Evolutionary conservation across 2,888 invertebrate species (phyloP).

Genomic region (Bellardia bayeri): DNA sequence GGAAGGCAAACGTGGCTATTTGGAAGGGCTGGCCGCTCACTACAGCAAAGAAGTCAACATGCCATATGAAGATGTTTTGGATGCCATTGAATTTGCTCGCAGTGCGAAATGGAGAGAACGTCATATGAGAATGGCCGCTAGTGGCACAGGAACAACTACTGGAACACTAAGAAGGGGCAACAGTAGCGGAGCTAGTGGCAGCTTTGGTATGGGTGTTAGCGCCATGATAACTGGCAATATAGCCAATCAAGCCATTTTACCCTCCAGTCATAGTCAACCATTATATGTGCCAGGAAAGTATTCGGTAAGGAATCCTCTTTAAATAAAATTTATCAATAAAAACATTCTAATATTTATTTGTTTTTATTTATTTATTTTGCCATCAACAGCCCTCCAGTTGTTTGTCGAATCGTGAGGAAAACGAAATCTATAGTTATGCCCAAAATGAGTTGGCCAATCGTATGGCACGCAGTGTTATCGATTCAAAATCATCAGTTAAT

Average conservation of each 20-base stretch:
- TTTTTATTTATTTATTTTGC: slow-evolving; percentile 3
- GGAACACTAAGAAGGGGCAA: slow-evolving; percentile 81
- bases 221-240: slow-evolving; percentile 78
- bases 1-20: slow-evolving; percentile 94
- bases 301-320: slow-evolving; percentile 88
- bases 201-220: slow-evolving; percentile 76
- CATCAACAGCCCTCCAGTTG: slow-evolving; percentile 93
- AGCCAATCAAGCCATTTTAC: slow-evolving; percentile 86
- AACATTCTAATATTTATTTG: not conserved
- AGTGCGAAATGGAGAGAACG: slow-evolving; percentile 86
- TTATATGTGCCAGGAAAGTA: slow-evolving; percentile 96
- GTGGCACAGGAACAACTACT: slow-evolving; percentile 73
- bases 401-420: slow-evolving; percentile 95
- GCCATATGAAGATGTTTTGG: slow-evolving; percentile 94
- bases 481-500: slow-evolving; percentile 87
- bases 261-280: slow-evolving; percentile 92
- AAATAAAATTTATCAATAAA: not conserved
- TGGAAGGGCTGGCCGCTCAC: slow-evolving; percentile 93
- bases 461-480: slow-evolving; percentile 86
- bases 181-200: slow-evolving; percentile 72
- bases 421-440: slow-evolving; percentile 95
- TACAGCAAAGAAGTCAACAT: slow-evolving; percentile 95
- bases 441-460: slow-evolving; percentile 93
- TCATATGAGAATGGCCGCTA: slow-evolving; percentile 81
- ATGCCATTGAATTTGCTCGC: slow-evolving; percentile 93